Evolutionary conservation across 2,888 invertebrate genomes (phyloP), one percentile per base, ranked within the genome.

Genomic region (Monopis laevigella): DNA sequence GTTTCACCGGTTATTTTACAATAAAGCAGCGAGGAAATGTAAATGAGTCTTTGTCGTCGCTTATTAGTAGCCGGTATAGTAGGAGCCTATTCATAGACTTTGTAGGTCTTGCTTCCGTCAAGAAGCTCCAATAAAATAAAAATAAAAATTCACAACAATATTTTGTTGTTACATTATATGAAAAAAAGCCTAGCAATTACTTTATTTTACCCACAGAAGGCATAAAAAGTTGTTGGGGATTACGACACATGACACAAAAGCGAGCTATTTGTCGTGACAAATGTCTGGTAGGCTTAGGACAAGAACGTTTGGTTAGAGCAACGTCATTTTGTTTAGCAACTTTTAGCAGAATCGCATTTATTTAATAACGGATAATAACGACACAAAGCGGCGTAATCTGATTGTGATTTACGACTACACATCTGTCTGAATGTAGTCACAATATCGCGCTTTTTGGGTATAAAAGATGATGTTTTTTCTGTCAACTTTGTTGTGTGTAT

Each of bases 251-350:
- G 53, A 44, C 48, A 55, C 53, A 59, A 62, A 60, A 55, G 21
- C 36, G 21, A 16, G 21, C 58, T 55, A 59, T 64, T 62, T 57
- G 54, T 52, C 55, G 53, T 63, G 62, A 70, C 67, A 71, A 72
- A 70, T 63, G 65, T 59, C 55, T 51, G 51, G 47, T 45, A 44
- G 63, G 64, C 70, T 24, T 24, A 24, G 24, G 6, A 24, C 6
- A 24, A 24, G 24, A 7, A 7, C 10, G 24, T 24, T 24, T 24
- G 24, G 6, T n/a, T n/a, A n/a, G 10, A 10, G 24, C 24, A 24
- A 10, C 10, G 24, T 24, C 6, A 24, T 24, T 24, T 24, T 24
- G 36, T n/a, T 21, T 24, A 7, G 11, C 36, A 36, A 36, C 19
- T 21, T 36, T 36, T n/a, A 50, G 46, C 49, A 49, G 40, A 46